Evolutionary conservation across 2,113 vertebrate species (phyloP).

Genomic region (Uria aalge): DNA sequence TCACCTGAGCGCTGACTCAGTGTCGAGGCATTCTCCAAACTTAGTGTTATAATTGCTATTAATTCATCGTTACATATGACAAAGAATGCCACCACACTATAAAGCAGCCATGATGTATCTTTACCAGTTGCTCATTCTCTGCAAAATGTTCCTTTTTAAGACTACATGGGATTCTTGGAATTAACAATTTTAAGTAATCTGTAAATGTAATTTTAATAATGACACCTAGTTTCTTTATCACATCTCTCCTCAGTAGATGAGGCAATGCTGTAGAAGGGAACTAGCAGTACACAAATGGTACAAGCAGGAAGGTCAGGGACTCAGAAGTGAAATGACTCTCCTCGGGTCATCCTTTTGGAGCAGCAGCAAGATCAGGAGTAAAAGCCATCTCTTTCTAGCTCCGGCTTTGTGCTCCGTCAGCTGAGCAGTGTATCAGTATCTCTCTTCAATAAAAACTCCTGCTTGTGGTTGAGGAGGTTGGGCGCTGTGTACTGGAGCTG

Average conservation of each 20-base stretch:
- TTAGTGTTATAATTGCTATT: background rate
- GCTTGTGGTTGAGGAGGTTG: background rate
- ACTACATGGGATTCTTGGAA: background rate
- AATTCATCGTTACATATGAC: background rate
- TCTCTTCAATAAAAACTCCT: fast-evolving
- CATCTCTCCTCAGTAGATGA: background rate
- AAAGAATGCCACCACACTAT: background rate
- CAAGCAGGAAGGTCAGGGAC: background rate
- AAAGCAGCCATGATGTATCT: background rate
- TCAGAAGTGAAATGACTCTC: background rate
- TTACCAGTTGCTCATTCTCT: background rate
- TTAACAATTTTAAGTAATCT: background rate
- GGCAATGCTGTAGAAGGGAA: background rate
- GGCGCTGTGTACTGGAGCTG: background rate
- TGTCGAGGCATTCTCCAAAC: background rate
- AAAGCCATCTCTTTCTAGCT: background rate
- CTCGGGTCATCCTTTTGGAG: background rate
- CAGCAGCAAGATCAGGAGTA: background rate
- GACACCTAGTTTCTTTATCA: background rate
- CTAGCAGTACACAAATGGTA: background rate
- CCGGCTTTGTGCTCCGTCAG: background rate
- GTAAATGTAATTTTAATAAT: background rate
- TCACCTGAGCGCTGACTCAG: background rate
- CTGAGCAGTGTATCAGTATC: background rate
- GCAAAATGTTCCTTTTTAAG: background rate